Conservation (phyloP, 2,888 invertebrate species). For the Drosophila picticornis region DNA sequence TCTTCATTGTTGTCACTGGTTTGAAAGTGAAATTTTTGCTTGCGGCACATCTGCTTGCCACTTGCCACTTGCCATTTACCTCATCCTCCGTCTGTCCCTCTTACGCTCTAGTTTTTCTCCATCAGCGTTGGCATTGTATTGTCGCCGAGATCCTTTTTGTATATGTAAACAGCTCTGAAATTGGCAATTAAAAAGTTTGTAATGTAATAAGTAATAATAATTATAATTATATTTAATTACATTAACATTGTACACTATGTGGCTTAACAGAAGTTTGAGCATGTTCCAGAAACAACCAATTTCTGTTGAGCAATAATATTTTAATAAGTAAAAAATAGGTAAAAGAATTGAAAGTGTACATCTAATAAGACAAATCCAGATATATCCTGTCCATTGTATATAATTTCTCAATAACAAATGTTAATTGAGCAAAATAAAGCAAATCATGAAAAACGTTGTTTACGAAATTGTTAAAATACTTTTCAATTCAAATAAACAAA, state of each 20-base stretch:
- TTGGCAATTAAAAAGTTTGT: background rate
- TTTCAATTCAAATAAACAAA: background rate
- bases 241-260: background rate
- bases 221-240: background rate
- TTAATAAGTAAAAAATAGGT: background rate
- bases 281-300: background rate
- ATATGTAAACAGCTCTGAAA: background rate
- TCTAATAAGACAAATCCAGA: background rate
- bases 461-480: slow-evolving; percentile 29
- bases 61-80: slow-evolving; percentile 6
- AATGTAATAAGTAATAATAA: background rate
- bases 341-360: background rate
- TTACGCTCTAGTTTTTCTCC: background rate
- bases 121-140: slow-evolving; percentile 39
- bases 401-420: slow-evolving; percentile 9
- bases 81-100: background rate
- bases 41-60: slow-evolving; percentile 39
- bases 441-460: slow-evolving; percentile 9
- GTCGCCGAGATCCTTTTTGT: background rate
- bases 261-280: background rate
- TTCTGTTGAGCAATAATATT: background rate
- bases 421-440: background rate
- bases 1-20: slow-evolving; percentile 44
- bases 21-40: slow-evolving; percentile 68
- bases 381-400: slow-evolving; percentile 2